Base-by-base conservation (phyloP, 2,113 vertebrate genomes). In the Oncorhynchus nerka region DNA sequence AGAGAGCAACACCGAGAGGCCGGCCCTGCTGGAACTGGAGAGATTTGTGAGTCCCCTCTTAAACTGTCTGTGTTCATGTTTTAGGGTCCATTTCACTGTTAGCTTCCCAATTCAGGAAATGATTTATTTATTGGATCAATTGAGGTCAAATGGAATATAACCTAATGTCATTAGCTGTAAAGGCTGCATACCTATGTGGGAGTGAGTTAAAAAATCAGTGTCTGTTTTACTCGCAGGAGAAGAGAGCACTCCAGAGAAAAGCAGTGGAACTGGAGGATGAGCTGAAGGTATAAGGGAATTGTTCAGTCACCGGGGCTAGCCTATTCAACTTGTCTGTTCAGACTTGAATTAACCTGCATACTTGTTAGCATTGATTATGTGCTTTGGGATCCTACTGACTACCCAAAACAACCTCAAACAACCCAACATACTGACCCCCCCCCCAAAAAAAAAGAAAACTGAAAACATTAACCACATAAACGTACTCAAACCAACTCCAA, bases 211-310 rank as follows among this genome's bases (percentile, higher is more conserved):
- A 28, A 51, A 16, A 51, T 69, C 19, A 24, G 9, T 45, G n/a
- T 59, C n/a, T 19, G 26, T 49, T 71, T 61, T 26, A 51, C 24
- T 7, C 24, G 11, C 83, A 92, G 86, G 91, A 97, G 92, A 96
- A 96, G 81, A 79, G 94, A 88, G 87, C 93, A 59, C 89, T 97
- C 49, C 95, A 97, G 85, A 93, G 93, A 81, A 96, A 93, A 88
- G 95, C 94, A 0, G 87, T 93, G 0, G 96, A 97, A 69, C 89
- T 97, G 81, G 95, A 97, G 85, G 96, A 96, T 68, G 95, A 97
- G 81, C 92, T 97, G 68, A 96, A 97, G 95, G 96, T 94, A 87
- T n/a, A 32, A 22, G 24, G 26, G 19, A 24, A 66, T 65, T 26
- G n/a, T 32, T 73, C 39, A 4, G 15, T 51, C 49, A 3, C 49